Conservation (phyloP, 2,888 invertebrate species). For the Xanthia icteritia region DNA sequence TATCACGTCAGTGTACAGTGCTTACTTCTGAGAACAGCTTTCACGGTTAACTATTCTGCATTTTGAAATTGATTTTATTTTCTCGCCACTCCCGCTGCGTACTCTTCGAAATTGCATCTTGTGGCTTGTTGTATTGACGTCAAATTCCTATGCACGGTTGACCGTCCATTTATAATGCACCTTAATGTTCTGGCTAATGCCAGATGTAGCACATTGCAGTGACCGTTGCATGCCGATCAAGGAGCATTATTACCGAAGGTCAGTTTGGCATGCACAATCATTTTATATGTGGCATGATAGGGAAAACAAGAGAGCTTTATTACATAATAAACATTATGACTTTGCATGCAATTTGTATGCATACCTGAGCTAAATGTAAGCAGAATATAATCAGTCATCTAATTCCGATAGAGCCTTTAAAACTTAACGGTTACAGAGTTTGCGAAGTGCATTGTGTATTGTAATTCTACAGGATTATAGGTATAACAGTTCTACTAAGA, state of each 20-base stretch:
- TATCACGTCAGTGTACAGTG: slow-evolving; percentile 75
- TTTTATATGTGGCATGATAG: slow-evolving; percentile 70
- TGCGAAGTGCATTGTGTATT: slow-evolving; percentile 21
- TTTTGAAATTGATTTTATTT: slow-evolving; percentile 81
- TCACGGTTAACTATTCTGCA: slow-evolving; percentile 83
- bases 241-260: slow-evolving; percentile 83
- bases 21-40: slow-evolving; percentile 84
- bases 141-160: slow-evolving; percentile 66
- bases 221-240: slow-evolving; percentile 76
- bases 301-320: slow-evolving; percentile 71
- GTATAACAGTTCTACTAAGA: slow-evolving; percentile 1
- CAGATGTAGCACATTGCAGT: slow-evolving; percentile 78
- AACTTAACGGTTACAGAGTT: slow-evolving; percentile 31
- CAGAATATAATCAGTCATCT: slow-evolving; percentile 53
- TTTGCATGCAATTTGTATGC: slow-evolving; percentile 63
- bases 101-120: slow-evolving; percentile 72
- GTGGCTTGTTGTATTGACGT: slow-evolving; percentile 65
- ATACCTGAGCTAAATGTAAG: slow-evolving; percentile 54
- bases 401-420: slow-evolving; percentile 37
- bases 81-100: slow-evolving; percentile 57
- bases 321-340: slow-evolving; percentile 66
- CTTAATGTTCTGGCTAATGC: slow-evolving; percentile 72
- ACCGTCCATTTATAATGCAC: slow-evolving; percentile 67
- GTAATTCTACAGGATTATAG: not conserved
- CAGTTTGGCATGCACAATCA: slow-evolving; percentile 81